phyloP scores from a whole-genome alignment of 1,140 invertebrate genomes.

The Stenopsyche tienmushanensis region DNA sequence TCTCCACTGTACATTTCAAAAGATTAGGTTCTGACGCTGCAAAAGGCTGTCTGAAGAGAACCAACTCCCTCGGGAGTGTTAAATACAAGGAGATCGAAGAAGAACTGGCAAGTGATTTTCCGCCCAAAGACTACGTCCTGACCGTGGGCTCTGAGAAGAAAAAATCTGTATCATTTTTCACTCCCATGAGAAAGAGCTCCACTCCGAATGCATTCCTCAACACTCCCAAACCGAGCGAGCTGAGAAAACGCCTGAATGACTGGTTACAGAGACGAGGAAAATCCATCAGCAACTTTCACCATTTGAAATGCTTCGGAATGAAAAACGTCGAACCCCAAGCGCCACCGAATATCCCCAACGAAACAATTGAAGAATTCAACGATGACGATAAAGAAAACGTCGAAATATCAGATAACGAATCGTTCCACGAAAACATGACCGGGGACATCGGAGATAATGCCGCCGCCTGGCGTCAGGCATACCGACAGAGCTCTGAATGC shows the following conservation, averaged over 20 bases:
- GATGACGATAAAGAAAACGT: constrained; percentile 61
- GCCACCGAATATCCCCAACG: constrained; percentile 34
- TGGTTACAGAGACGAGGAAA: constrained; percentile 57
- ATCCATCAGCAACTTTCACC: constrained; percentile 52
- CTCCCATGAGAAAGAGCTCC: constrained; percentile 45
- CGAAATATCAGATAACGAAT: constrained; percentile 50
- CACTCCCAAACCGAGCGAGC: constrained; percentile 48
- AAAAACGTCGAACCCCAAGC: constrained; percentile 42
- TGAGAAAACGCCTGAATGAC: constrained; percentile 50
- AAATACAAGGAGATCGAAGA: constrained; percentile 48
- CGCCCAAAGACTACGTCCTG: constrained; percentile 33
- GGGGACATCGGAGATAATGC: constrained; percentile 40
- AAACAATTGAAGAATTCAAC: constrained; percentile 41
- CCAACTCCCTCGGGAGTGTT: constrained; percentile 51
- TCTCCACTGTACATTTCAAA: constrained; percentile 55
- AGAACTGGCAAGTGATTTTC: constrained; percentile 45
- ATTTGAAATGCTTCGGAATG: constrained; percentile 57
- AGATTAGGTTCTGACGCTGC: constrained; percentile 48
- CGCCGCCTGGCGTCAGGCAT: constrained; percentile 29
- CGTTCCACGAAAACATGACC: constrained; percentile 49
- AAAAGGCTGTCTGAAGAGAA: constrained; percentile 50
- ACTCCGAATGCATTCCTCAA: constrained; percentile 42
- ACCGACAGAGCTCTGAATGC: background rate
- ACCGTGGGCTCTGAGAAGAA: constrained; percentile 52
- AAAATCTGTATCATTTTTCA: constrained; percentile 49